phyloP scores from a whole-genome alignment of 2,797 vertebrate genomes.

The Falco cherrug region DNA sequence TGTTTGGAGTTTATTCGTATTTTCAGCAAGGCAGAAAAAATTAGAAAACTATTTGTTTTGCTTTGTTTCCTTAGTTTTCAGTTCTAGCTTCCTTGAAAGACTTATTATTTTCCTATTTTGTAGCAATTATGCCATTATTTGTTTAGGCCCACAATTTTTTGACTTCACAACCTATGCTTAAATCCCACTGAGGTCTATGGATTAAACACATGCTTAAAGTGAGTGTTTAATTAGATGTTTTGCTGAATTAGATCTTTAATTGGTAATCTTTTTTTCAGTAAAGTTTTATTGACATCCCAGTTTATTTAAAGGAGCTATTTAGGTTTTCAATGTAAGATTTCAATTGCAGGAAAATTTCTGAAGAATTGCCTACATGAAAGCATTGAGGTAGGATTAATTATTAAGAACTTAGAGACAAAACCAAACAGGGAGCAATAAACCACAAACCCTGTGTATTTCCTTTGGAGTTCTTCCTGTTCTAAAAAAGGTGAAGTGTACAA shows the following conservation, averaged over 20 bases:
- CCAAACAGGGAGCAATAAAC: not conserved
- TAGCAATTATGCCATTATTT: not conserved
- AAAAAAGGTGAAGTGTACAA: not conserved
- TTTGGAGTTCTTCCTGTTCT: not conserved
- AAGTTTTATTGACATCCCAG: not conserved
- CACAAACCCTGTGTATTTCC: not conserved
- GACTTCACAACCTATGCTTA: not conserved
- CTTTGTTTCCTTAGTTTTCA: not conserved
- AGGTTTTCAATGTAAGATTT: not conserved
- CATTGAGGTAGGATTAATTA: not conserved
- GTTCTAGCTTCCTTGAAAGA: not conserved
- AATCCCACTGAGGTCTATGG: not conserved
- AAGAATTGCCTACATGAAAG: not conserved
- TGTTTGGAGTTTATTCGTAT: not conserved
- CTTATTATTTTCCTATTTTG: not conserved
- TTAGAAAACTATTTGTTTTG: not conserved
- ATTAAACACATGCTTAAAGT: not conserved
- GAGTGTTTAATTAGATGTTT: not conserved
- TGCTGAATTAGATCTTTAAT: constrained; percentile 3
- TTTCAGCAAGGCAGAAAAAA: not conserved
- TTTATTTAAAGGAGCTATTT: not conserved
- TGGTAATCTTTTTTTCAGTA: not conserved
- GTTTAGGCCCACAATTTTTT: not conserved
- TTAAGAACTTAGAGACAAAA: not conserved
- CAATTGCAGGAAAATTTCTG: not conserved